Conservation (phyloP, 2,797 vertebrate species). For the Balearica regulorum region DNA sequence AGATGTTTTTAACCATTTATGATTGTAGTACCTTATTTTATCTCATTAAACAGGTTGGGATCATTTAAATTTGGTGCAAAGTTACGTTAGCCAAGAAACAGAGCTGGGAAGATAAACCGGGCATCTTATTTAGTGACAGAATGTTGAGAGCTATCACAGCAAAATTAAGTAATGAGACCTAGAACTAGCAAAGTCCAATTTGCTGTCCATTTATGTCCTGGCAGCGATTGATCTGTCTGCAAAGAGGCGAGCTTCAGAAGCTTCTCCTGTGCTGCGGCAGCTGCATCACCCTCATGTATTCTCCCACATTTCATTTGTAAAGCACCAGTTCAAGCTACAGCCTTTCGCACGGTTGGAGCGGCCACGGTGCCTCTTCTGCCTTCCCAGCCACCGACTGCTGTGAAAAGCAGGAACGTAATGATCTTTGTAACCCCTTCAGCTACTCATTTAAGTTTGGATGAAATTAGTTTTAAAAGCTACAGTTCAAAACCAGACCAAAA, state of each 20-base stretch:
- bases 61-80: background rate
- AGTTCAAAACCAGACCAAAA: background rate
- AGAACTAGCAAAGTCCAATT: background rate
- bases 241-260: too few species aligned
- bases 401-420: background rate
- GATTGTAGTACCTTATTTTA: background rate
- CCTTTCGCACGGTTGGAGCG: background rate
- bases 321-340: background rate
- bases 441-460: too few species aligned
- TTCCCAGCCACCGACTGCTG: background rate
- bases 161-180: background rate
- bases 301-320: fast-evolving
- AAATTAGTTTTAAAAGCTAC: background rate
- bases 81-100: fast-evolving
- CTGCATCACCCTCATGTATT: too few species aligned
- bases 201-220: background rate
- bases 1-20: background rate
- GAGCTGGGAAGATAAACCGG: background rate
- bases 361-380: background rate
- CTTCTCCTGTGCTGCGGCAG: background rate
- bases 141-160: background rate
- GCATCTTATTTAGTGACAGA: too few species aligned
- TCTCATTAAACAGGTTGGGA: background rate
- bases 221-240: background rate
- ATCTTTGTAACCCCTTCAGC: background rate